Conservation (phyloP, 2,888 invertebrate genomes). For the Rhorus exstirpatorius region DNA sequence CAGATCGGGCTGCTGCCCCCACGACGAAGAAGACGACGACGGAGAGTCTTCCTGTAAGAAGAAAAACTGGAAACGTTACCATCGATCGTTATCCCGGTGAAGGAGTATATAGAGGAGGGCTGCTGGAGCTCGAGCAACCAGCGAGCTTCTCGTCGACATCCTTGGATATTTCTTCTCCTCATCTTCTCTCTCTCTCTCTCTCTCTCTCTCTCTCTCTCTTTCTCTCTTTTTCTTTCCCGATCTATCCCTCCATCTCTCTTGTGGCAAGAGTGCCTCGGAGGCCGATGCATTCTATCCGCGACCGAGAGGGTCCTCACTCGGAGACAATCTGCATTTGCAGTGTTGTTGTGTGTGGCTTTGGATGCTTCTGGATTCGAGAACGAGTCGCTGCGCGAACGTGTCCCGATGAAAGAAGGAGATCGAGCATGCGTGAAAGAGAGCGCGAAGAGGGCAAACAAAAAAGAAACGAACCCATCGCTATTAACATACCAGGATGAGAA, state of each 20-base stretch:
- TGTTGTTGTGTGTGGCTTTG: slow-evolving; percentile 43
- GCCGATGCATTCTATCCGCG: slow-evolving; percentile 62
- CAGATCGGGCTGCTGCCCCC: slow-evolving; percentile 24
- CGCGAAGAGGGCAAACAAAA: slow-evolving; percentile 53
- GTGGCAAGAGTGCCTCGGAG: slow-evolving; percentile 35
- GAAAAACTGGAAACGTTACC: slow-evolving; percentile 72
- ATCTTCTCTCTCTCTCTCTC: slow-evolving; percentile 27
- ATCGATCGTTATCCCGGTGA: slow-evolving; percentile 71
- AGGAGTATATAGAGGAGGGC: slow-evolving; percentile 49
- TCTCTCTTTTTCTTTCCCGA: slow-evolving; percentile 14
- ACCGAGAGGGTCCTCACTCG: slow-evolving; percentile 64
- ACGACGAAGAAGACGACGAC: slow-evolving; percentile 40
- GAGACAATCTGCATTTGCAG: slow-evolving; percentile 80
- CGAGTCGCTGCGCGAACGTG: slow-evolving; percentile 16
- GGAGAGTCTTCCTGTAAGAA: slow-evolving; percentile 63
- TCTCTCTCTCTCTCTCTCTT: slow-evolving; percentile 30
- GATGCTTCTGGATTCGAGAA: slow-evolving; percentile 48
- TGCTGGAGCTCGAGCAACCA: slow-evolving; percentile 59
- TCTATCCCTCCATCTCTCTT: slow-evolving; percentile 20
- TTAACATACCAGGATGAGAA: slow-evolving; percentile 55
- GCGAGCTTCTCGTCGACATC: slow-evolving; percentile 60
- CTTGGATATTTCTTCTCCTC: slow-evolving; percentile 59
- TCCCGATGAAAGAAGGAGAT: slow-evolving; percentile 62
- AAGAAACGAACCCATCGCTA: slow-evolving; percentile 48
- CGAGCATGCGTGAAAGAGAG: slow-evolving; percentile 50